These are phyloP conservation scores for Passerina amoena DNA, from an alignment of 2,113 vertebrate genomes.

Conservation along the genomic window DNA sequence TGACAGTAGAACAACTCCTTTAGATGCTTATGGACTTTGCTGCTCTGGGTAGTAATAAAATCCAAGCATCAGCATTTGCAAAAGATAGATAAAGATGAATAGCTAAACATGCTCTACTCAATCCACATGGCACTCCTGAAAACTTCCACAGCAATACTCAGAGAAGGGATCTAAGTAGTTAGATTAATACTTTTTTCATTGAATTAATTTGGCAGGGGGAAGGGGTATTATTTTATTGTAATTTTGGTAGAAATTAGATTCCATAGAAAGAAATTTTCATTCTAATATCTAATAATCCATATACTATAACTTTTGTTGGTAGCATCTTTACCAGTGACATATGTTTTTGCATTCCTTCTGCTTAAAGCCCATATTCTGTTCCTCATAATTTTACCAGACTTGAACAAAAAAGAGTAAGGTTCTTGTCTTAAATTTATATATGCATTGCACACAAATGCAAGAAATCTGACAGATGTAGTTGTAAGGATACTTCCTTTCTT, in stretches of 20 bases:
- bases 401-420: neutral
- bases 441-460: neutral
- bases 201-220: neutral
- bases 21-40: neutral
- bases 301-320: neutral
- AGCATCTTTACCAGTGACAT: neutral
- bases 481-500: neutral
- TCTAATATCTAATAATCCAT: neutral
- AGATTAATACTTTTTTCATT: neutral
- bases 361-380: neutral
- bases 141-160: neutral
- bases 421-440: neutral
- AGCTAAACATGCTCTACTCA: neutral
- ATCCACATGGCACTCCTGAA: neutral
- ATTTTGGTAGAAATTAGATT: neutral
- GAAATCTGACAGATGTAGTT: neutral
- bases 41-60: neutral
- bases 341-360: neutral
- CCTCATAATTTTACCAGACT: neutral
- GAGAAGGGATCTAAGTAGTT: neutral
- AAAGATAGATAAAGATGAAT: neutral
- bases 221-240: neutral
- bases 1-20: neutral
- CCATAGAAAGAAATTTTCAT: neutral
- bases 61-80: neutral